Conservation (phyloP, 2,888 invertebrate genomes). For the Ceriagrion tenellum region DNA sequence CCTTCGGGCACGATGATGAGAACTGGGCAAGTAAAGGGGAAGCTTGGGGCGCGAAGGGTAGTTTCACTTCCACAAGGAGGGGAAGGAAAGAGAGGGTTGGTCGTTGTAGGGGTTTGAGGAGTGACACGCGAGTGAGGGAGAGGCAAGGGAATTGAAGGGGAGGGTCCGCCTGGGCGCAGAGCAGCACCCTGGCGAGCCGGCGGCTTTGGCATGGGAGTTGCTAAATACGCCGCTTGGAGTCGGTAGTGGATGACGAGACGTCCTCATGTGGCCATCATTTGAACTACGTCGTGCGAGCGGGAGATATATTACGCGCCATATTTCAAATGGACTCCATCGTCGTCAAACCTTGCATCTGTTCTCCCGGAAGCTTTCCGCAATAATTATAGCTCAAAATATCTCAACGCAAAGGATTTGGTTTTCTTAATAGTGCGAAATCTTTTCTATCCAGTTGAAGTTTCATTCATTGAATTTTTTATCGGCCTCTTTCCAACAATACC, state of each 20-base stretch:
- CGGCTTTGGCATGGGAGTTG: slow-evolving; percentile 33
- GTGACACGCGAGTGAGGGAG: too few relatives aligned
- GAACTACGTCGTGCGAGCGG: not conserved
- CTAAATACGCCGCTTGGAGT: not conserved
- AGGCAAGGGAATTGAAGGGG: not conserved
- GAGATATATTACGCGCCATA: not conserved
- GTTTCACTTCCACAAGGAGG: not conserved
- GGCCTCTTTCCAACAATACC: too few relatives aligned
- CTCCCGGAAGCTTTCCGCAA: too few relatives aligned
- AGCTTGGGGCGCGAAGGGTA: not conserved
- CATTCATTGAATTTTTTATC: too few relatives aligned
- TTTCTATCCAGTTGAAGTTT: too few relatives aligned
- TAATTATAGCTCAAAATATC: too few relatives aligned
- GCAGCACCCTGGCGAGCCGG: not conserved
- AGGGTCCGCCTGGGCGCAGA: not conserved
- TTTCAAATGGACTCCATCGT: not conserved
- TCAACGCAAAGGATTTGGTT: too few relatives aligned
- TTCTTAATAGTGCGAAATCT: too few relatives aligned
- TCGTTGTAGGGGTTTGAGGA: not conserved
- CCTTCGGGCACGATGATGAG: not conserved
- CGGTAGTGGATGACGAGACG: slow-evolving; percentile 33
- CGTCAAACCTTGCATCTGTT: too few relatives aligned
- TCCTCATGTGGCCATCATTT: not conserved
- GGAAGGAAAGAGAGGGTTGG: not conserved
- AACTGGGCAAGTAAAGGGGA: not conserved